A percentile compares a stretch with the other conserved stretches of the same genome.
Evolutionary conservation across 1,140 invertebrate genomes (phyloP).

Genomic region (Drosophila auraria): DNA sequence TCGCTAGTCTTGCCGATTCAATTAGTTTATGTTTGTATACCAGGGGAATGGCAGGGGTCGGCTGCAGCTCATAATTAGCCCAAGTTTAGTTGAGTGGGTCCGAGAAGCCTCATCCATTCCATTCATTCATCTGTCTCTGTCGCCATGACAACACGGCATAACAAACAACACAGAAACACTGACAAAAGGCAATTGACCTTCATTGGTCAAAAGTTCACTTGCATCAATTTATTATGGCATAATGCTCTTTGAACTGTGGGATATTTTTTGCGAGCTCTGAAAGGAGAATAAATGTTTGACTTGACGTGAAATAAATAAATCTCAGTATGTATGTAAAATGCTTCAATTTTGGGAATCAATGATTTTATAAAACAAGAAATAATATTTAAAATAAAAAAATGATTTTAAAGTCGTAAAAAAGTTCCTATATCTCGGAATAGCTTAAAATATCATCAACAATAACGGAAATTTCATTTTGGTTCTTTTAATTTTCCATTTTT

Average conservation of each 20-base stretch:
- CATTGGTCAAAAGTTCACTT: constrained; percentile 73
- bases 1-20: constrained; percentile 38
- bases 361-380: background rate
- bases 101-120: constrained; percentile 29
- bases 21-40: constrained; percentile 48
- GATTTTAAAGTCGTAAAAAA: too few species aligned
- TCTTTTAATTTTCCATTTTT: too few species aligned
- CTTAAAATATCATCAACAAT: too few species aligned
- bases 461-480: too few species aligned
- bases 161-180: constrained; percentile 26
- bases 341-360: background rate
- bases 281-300: background rate
- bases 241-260: constrained; percentile 45
- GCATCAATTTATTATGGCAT: constrained; percentile 57
- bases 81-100: constrained; percentile 21
- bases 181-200: constrained; percentile 70
- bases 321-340: background rate
- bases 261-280: constrained; percentile 36
- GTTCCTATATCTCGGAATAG: too few species aligned
- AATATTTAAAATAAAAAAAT: background rate
- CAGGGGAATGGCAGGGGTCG: constrained; percentile 1
- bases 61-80: constrained; percentile 56
- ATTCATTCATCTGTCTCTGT: constrained; percentile 32
- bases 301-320: background rate
- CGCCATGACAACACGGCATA: constrained; percentile 63